phyloP scores from a whole-genome alignment of 2,113 vertebrate genomes.

The Pogona vitticeps region DNA sequence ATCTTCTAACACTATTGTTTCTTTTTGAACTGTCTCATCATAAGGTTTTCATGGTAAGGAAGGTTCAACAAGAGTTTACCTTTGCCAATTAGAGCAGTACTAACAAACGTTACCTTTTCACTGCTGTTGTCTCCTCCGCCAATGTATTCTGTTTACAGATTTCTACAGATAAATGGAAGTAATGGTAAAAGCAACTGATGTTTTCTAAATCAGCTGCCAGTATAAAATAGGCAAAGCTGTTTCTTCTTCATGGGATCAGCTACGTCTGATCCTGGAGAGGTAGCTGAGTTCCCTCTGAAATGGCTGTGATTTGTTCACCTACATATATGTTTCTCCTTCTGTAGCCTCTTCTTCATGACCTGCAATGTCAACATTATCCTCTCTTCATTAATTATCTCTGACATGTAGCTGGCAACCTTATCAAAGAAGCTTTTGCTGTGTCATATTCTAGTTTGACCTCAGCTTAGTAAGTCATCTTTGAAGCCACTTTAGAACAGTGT shows the following conservation, averaged over 20 bases:
- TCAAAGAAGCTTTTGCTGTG: constrained; percentile 19
- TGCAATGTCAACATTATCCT: constrained; percentile 36
- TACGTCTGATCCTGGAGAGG: background rate
- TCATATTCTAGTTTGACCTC: constrained; percentile 44
- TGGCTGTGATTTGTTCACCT: background rate
- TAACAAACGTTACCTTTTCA: no score
- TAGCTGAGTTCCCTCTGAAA: background rate
- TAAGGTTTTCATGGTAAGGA: background rate
- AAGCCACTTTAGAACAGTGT: constrained; percentile 30
- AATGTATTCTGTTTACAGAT: no score
- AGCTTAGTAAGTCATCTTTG: constrained; percentile 30
- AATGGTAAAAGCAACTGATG: background rate
- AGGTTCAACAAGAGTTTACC: background rate
- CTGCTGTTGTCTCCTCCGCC: no score
- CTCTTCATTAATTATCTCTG: constrained; percentile 37
- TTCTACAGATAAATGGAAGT: background rate
- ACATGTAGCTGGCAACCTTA: constrained; percentile 48
- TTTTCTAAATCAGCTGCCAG: background rate
- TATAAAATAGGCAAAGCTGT: background rate
- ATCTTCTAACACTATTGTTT: no score
- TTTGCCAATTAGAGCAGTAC: background rate
- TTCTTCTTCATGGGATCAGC: background rate
- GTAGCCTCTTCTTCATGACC: constrained; percentile 30
- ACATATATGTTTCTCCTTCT: constrained; percentile 1
- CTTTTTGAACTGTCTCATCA: background rate